Evolutionary conservation across 2,113 vertebrate genomes (phyloP).

Genomic region (Lasiurus borealis): DNA sequence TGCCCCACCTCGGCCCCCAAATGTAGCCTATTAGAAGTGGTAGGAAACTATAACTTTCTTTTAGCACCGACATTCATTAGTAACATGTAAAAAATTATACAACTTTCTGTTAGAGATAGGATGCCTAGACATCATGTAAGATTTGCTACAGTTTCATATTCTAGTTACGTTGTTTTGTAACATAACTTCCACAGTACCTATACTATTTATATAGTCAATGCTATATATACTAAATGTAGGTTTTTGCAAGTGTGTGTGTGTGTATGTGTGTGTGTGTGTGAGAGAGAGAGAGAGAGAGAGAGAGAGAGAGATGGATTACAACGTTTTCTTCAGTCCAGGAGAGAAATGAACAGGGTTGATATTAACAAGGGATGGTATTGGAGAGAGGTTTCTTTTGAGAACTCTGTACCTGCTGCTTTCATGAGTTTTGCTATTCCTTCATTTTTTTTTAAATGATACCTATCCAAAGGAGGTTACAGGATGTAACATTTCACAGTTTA

Average conservation of each 20-base stretch:
- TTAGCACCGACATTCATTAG: neutral
- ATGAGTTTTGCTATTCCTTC: neutral
- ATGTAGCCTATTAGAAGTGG: neutral
- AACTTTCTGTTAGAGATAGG: neutral
- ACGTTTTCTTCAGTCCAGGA: neutral
- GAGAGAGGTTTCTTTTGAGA: constrained; percentile 6
- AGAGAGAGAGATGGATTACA: neutral
- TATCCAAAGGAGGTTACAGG: neutral
- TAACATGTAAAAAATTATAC: neutral
- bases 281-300: too few relatives aligned
- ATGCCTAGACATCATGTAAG: neutral
- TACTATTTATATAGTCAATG: neutral
- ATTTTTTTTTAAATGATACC: constrained; percentile 9
- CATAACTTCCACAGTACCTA: neutral
- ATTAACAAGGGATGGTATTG: neutral
- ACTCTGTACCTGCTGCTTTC: neutral
- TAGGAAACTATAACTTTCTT: neutral
- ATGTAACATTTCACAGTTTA: neutral
- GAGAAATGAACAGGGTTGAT: neutral
- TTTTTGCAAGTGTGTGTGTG: neutral
- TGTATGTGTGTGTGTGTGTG: neutral
- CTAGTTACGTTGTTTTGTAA: neutral
- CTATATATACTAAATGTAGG: neutral
- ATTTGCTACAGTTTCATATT: neutral
- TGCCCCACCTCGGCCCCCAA: neutral